Base-by-base conservation (phyloP, 1,140 invertebrate species). In the Bombus pyrosoma region DNA sequence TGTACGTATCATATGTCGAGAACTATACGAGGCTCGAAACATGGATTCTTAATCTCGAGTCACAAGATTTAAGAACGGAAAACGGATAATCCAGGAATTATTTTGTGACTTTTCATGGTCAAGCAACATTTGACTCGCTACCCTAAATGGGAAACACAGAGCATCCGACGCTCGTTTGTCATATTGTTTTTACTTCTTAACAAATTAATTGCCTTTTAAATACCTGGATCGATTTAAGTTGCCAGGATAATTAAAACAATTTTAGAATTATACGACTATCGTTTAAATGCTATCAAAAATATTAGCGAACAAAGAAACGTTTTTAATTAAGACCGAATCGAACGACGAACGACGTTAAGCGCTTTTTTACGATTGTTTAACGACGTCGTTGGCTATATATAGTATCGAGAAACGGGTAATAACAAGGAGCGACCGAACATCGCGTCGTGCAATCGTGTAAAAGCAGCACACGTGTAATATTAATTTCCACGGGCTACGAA, bases 401-500 rank as follows among this genome's bases (percentile, higher is more conserved):
- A 53, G 47, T 53, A 53, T 53, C 5, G 47, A 22, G 47, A 53
- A 8, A 39, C 32, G 13, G 15, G 10, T 34, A 78, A 41, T 43
- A 41, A 6, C 15, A 9, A 22, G 66, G 22, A 68, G 22, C 34
- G 22, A 12, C 25, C n/a, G 15, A 32, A 47, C 2, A 39, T 32
- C n/a, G 25, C 5, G 47, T 6, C 6, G 25, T 32, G 28, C 8
- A n/a, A 53, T 9, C 15, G n/a, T 69, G n/a, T 15, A 39, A 80
- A 69, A 80, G 32, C 64, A 37, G 32, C 41, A 34, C 22, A 13
- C 64, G 57, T 75, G 62, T 43, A 32, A 62, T 39, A 66, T 83
- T 83, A 83, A 83, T 83, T 47, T 66, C 13, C 73, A 76, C 37
- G 5, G 25, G 57, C 34, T 10, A 18, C 39, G 57, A 64, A 82